phyloP scores from a whole-genome alignment of 2,888 invertebrate genomes.

The Phania funesta region DNA sequence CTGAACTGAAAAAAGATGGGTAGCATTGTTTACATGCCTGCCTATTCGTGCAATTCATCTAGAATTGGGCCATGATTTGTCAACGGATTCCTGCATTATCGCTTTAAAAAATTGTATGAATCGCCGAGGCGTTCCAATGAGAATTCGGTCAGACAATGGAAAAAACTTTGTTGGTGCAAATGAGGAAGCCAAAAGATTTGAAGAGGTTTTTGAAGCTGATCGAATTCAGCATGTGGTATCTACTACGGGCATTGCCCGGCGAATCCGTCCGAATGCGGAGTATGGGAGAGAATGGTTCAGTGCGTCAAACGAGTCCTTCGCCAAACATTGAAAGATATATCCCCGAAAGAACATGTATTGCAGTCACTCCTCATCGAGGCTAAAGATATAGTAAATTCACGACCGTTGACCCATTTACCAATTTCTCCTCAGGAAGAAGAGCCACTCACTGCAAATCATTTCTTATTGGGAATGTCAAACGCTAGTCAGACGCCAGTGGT shows the following conservation, averaged over 20 bases:
- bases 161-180: not conserved
- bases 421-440: too few species aligned
- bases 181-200: not conserved
- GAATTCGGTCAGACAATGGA: not conserved
- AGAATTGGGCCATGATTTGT: not conserved
- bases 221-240: not conserved
- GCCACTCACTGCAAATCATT: too few species aligned
- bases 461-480: too few species aligned
- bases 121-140: not conserved
- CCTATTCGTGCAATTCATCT: not conserved
- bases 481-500: too few species aligned
- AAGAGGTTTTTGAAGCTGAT: not conserved
- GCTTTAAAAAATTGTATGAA: constrained; percentile 26
- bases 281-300: not conserved
- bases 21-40: constrained; percentile 4
- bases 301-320: not conserved
- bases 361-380: not conserved
- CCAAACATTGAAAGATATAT: not conserved
- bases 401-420: not conserved
- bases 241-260: not conserved
- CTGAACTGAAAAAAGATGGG: constrained; percentile 38
- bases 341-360: not conserved
- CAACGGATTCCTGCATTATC: not conserved
- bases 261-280: not conserved
- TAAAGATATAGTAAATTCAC: not conserved